Conservation (phyloP, 2,888 invertebrate genomes). For the Diloba caeruleocephala region DNA sequence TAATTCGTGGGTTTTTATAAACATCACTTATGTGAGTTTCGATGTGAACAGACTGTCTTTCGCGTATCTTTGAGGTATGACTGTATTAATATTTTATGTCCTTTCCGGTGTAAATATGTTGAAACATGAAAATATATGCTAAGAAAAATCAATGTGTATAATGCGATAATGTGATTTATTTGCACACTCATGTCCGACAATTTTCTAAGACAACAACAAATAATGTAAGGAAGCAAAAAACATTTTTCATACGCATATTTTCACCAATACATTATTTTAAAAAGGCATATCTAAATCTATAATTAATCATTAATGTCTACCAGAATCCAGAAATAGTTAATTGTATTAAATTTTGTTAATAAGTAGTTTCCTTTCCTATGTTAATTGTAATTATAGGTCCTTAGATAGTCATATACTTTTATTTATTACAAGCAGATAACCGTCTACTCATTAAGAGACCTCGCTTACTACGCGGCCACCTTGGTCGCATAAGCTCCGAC, state of each 20-base stretch:
- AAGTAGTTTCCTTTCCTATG: slow-evolving; percentile 9
- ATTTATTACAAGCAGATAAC: slow-evolving; percentile 22
- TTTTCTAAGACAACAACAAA: background rate
- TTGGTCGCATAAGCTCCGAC: too few relatives aligned
- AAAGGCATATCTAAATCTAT: too few relatives aligned
- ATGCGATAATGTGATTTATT: background rate
- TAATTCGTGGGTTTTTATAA: background rate
- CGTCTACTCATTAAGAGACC: too few relatives aligned
- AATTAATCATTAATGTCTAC: slow-evolving; percentile 18
- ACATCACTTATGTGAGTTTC: background rate
- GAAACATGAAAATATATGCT: slow-evolving; percentile 29
- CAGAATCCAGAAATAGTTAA: slow-evolving; percentile 17
- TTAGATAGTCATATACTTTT: slow-evolving; percentile 14
- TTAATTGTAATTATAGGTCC: slow-evolving; percentile 23
- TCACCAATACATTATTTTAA: slow-evolving; percentile 5
- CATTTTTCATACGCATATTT: slow-evolving; percentile 40
- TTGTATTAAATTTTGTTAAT: too few relatives aligned
- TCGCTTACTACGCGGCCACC: too few relatives aligned
- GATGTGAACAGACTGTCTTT: background rate
- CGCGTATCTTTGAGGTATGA: slow-evolving; percentile 29
- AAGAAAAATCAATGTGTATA: slow-evolving; percentile 26
- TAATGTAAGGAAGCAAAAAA: background rate
- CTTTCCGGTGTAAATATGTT: slow-evolving; percentile 16
- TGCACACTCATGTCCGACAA: background rate
- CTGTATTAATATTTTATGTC: slow-evolving; percentile 20